Evolutionary conservation across 2,113 vertebrate genomes (phyloP).

Genomic region (Calyptommatus sinebrachiatus): DNA sequence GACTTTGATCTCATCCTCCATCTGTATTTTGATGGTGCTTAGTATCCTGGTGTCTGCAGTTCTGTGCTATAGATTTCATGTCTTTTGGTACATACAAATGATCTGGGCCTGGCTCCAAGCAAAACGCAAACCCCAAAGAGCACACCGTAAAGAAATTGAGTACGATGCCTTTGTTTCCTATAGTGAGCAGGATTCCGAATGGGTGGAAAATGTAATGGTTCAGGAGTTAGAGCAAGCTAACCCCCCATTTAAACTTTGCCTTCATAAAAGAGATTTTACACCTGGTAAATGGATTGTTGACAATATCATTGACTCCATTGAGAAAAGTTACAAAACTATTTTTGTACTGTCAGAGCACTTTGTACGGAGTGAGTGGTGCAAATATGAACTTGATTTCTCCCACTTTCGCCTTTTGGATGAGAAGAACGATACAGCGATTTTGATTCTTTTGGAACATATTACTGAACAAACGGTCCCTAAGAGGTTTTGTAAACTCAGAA

Average conservation of each 20-base stretch:
- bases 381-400: conserved; percentile 92
- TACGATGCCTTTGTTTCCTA: conserved; percentile 92
- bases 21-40: conserved; percentile 68
- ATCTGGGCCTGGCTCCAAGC: conserved; percentile 86
- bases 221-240: conserved; percentile 78
- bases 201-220: conserved; percentile 87
- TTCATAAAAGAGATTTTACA: conserved; percentile 88
- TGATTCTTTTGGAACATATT: conserved; percentile 85
- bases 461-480: conserved; percentile 80
- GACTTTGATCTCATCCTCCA: conserved; percentile 60
- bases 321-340: conserved; percentile 81
- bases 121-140: conserved; percentile 75
- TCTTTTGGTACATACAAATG: conserved; percentile 88
- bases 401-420: conserved; percentile 89
- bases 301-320: conserved; percentile 87
- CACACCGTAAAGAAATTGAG: conserved; percentile 31
- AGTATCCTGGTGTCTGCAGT: conserved; percentile 30
- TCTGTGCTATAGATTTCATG: conserved; percentile 73
- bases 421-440: conserved; percentile 72
- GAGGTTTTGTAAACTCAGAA: conserved; percentile 85
- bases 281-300: conserved; percentile 88
- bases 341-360: conserved; percentile 89
- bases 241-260: conserved; percentile 76
- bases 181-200: conserved; percentile 83
- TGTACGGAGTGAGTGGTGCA: conserved; percentile 90